Evolutionary conservation across 1,140 invertebrate species (phyloP).

Genomic region (Sesamia nonagrioides): DNA sequence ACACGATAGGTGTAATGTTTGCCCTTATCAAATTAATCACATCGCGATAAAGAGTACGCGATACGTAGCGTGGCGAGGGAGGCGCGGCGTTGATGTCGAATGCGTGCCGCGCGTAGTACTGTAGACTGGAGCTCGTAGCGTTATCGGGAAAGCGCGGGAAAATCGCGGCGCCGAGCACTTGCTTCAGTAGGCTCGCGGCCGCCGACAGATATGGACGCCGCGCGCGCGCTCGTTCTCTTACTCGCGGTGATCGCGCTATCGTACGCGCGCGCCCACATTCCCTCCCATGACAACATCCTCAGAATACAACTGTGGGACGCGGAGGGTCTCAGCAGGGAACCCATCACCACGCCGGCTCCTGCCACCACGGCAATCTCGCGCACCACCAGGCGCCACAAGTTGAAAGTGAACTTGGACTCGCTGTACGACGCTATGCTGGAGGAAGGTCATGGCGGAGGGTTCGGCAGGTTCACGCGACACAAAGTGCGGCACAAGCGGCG

Average conservation of each 20-base stretch:
- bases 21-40: conserved; percentile 69
- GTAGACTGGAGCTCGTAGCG: conserved; percentile 60
- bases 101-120: conserved; percentile 61
- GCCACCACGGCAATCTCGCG: conserved; percentile 35
- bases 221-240: conserved; percentile 68
- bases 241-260: conserved; percentile 74
- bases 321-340: conserved; percentile 77
- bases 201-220: conserved; percentile 77
- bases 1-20: conserved; percentile 57
- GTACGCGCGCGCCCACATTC: conserved; percentile 75
- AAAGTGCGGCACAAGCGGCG: conserved; percentile 82
- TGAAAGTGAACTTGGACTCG: conserved; percentile 76
- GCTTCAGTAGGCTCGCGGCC: conserved; percentile 80
- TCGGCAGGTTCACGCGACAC: conserved; percentile 75
- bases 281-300: conserved; percentile 82
- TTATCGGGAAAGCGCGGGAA: conserved; percentile 85
- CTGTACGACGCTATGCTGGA: conserved; percentile 82
- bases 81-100: conserved; percentile 71
- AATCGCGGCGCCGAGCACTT: conserved; percentile 62
- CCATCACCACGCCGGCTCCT: conserved; percentile 60
- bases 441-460: conserved; percentile 74
- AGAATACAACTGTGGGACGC: conserved; percentile 83
- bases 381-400: conserved; percentile 65
- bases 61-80: conserved; percentile 59
- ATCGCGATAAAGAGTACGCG: conserved; percentile 66